Evolutionary conservation across 2,797 vertebrate species (phyloP).

Genomic region (Triplophysa bombifrons): DNA sequence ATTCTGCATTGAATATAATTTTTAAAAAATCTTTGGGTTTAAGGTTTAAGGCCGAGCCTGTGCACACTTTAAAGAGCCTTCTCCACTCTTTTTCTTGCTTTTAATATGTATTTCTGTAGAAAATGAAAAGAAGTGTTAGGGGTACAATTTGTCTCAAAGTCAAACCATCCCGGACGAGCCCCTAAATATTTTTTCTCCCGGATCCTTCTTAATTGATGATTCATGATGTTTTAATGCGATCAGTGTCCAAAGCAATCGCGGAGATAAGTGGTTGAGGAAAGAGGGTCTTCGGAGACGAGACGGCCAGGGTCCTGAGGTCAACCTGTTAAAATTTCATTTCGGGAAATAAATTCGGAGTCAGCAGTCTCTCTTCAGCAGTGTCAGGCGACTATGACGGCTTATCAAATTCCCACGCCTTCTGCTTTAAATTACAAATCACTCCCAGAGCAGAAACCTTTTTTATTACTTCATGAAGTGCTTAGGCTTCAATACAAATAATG

Average conservation of each 20-base stretch:
- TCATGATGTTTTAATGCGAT: conserved; percentile 66
- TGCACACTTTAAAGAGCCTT: conserved; percentile 4
- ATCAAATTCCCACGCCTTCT: conserved; percentile 66
- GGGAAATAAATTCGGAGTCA: conserved; percentile 65
- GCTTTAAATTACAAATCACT: conserved; percentile 68
- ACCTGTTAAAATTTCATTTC: conserved; percentile 67
- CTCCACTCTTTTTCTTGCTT: background rate
- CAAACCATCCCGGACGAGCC: conserved; percentile 50
- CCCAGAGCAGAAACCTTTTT: conserved; percentile 48
- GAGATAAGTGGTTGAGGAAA: conserved; percentile 59
- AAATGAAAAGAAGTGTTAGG: conserved; percentile 24
- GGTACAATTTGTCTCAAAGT: conserved; percentile 55
- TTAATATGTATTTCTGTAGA: conserved; percentile 14
- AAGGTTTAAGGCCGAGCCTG: conserved; percentile 16
- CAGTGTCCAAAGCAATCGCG: conserved; percentile 63
- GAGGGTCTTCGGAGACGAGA: conserved; percentile 57
- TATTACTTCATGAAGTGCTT: conserved; percentile 59
- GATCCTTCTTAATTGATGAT: conserved; percentile 60
- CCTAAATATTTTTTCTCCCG: conserved; percentile 34
- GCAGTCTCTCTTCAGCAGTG: conserved; percentile 62
- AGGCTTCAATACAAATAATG: conserved; percentile 55
- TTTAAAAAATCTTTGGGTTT: too few species aligned
- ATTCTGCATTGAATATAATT: too few species aligned
- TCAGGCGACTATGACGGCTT: conserved; percentile 54
- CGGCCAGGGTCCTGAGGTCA: conserved; percentile 60